Evolutionary conservation across 2,113 vertebrate genomes (phyloP).

Genomic region (Myrmecophaga tridactyla): DNA sequence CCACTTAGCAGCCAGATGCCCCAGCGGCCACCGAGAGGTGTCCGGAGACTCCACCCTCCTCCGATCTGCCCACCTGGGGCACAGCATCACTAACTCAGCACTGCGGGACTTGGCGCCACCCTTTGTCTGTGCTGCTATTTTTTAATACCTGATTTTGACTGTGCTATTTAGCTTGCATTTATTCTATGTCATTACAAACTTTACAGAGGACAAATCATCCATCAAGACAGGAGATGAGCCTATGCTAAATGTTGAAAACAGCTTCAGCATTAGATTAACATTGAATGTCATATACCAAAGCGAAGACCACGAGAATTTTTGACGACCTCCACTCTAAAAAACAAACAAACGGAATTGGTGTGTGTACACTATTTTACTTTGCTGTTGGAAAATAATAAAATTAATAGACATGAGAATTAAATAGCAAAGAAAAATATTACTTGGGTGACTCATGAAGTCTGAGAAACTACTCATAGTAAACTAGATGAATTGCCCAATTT

Average conservation of each 20-base stretch:
- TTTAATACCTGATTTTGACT: conserved; percentile 75
- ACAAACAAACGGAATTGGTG: too few species aligned
- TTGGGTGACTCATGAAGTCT: conserved; percentile 63
- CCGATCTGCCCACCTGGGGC: conserved; percentile 11
- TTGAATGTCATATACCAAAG: conserved; percentile 38
- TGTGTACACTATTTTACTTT: conserved; percentile 66
- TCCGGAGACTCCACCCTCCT: conserved; percentile 56
- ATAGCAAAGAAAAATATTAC: conserved; percentile 61
- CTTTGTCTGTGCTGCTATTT: conserved; percentile 36
- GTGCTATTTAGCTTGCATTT: conserved; percentile 77
- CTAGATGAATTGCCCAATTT: conserved; percentile 71
- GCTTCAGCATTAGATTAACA: conserved; percentile 61
- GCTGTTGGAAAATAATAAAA: conserved; percentile 67
- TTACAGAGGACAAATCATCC: conserved; percentile 63
- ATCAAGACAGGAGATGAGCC: conserved; percentile 66
- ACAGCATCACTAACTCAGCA: conserved; percentile 39
- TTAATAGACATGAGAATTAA: conserved; percentile 58
- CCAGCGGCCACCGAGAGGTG: conserved; percentile 47
- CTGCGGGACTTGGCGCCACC: not conserved
- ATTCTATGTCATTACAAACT: conserved; percentile 70
- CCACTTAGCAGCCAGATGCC: not conserved
- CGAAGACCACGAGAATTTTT: conserved; percentile 44
- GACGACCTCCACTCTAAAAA: not conserved
- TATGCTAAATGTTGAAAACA: conserved; percentile 67
- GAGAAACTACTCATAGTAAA: conserved; percentile 74